Evolutionary conservation across 2,113 vertebrate species (phyloP).

Genomic region (Rallus limicola): DNA sequence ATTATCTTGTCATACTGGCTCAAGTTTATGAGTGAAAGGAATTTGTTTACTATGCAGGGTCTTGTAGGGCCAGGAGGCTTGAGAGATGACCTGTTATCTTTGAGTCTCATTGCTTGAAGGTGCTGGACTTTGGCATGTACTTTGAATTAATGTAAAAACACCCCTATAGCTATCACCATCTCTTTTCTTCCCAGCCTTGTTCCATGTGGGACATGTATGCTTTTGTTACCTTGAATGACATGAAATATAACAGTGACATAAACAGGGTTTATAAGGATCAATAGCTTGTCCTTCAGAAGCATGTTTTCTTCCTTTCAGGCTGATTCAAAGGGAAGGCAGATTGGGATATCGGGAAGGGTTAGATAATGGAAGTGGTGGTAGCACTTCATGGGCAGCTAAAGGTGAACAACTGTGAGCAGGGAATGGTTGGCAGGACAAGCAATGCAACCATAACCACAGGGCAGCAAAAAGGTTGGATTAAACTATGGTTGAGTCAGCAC

Average conservation of each 20-base stretch:
- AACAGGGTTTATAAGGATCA: neutral
- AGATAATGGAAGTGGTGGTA: neutral
- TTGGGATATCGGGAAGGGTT: neutral
- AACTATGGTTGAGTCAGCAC: neutral
- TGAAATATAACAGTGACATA: neutral
- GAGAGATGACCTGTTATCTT: neutral
- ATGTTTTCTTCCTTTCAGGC: neutral
- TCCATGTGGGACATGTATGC: neutral
- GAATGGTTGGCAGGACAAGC: neutral
- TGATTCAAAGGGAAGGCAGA: neutral
- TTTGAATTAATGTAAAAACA: neutral
- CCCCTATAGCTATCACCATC: neutral
- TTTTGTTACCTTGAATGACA: neutral
- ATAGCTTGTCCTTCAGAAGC: neutral
- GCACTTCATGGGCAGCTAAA: neutral
- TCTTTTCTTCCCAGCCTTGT: neutral
- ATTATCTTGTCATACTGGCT: slow-evolving; percentile 20
- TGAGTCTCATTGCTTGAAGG: neutral
- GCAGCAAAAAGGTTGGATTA: neutral
- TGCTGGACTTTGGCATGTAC: neutral
- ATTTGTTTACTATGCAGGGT: neutral
- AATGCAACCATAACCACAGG: neutral
- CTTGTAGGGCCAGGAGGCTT: neutral
- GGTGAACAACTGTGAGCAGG: neutral
- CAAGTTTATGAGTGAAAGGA: neutral